Percentiles rank a stretch among this genome's conserved stretches.
Evolutionary conservation across 2,888 invertebrate species (phyloP).

Genomic region (Andrena camellia): DNA sequence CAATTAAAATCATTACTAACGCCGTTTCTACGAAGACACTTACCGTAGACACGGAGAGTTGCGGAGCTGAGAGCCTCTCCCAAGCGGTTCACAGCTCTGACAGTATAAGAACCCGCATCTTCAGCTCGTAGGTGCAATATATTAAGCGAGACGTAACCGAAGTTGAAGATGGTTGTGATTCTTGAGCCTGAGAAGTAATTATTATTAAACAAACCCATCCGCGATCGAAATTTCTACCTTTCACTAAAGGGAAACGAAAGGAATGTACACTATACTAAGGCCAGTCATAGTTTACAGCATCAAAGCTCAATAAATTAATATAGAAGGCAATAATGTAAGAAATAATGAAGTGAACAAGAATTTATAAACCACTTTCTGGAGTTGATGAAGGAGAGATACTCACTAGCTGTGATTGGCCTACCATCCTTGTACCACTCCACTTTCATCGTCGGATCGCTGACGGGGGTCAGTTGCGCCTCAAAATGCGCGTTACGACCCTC

Average conservation of each 20-base stretch:
- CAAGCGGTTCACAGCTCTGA: constrained; percentile 95
- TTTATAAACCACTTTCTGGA: background rate
- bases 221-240: no score
- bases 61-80: constrained; percentile 96
- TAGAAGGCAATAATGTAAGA: no score
- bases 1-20: background rate
- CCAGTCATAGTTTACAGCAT: no score
- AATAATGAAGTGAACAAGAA: no score
- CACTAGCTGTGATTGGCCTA: constrained; percentile 96
- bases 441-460: constrained; percentile 96
- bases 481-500: constrained; percentile 97
- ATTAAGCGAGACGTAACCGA: constrained; percentile 99
- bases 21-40: constrained; percentile 24
- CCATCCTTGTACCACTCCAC: constrained; percentile 99
- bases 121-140: constrained; percentile 99
- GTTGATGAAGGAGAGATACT: constrained; percentile 67
- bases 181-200: constrained; percentile 88
- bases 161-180: constrained; percentile 99
- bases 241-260: no score
- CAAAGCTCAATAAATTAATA: no score
- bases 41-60: constrained; percentile 90
- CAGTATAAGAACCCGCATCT: constrained; percentile 98
- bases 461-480: constrained; percentile 96
- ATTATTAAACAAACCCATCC: background rate
- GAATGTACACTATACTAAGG: no score